Conservation (phyloP, 35 echinoderm and acorn worm species). For the Apostichopus parvimensis region DNA sequence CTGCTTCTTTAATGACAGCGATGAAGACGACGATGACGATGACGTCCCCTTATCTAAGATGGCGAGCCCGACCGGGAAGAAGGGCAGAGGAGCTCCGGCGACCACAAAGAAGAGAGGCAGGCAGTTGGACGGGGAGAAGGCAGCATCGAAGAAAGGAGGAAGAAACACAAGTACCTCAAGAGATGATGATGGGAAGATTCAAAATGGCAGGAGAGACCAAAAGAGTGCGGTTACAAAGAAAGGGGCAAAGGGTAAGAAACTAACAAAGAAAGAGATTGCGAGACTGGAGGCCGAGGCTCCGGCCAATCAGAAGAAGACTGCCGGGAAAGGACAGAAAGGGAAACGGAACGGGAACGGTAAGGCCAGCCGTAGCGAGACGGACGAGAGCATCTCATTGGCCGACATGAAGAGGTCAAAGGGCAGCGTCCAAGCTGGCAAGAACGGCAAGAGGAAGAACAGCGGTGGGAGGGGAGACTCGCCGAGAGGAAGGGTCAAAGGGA, state of each 20-base stretch:
- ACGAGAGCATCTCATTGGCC: slow-evolving; percentile 29
- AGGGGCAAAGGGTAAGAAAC: slow-evolving; percentile 13
- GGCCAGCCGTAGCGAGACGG: slow-evolving; percentile 28
- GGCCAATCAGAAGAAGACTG: no score
- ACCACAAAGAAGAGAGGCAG: slow-evolving; percentile 10
- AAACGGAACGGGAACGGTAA: neutral
- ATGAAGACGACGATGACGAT: slow-evolving; percentile 26
- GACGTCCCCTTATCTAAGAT: slow-evolving; percentile 38
- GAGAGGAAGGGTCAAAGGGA: neutral
- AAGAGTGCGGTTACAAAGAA: slow-evolving; percentile 4
- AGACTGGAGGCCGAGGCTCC: neutral
- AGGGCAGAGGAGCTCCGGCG: neutral
- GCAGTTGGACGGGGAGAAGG: neutral
- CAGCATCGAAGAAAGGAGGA: neutral
- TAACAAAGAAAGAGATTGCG: slow-evolving; percentile 20
- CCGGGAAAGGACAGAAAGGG: neutral
- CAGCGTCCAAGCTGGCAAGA: neutral
- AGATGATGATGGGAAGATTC: neutral
- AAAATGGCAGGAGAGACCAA: neutral
- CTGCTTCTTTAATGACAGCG: neutral
- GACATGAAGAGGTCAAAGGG: slow-evolving; percentile 29
- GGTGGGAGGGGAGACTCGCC: neutral
- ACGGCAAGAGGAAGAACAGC: neutral
- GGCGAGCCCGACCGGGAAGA: slow-evolving; percentile 16
- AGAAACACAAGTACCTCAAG: neutral